A percentile compares a stretch with the other conserved stretches of the same genome.
These are phyloP conservation scores for Mactromeris polynyma DNA, from an alignment of 2,888 invertebrate species.

Conservation along the genomic window DNA sequence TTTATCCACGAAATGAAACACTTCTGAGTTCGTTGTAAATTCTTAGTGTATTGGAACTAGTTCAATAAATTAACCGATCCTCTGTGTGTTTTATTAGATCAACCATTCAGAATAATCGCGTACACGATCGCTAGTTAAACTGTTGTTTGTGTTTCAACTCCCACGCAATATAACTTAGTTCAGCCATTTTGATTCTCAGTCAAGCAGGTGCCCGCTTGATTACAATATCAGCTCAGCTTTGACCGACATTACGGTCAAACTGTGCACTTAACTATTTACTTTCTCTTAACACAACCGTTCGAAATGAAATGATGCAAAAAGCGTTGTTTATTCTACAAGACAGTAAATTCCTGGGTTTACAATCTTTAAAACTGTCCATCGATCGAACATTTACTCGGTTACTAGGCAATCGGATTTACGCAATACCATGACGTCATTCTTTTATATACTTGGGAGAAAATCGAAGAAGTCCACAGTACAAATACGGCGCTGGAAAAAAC, in stretches of 20 bases:
- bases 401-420: constrained; percentile 66
- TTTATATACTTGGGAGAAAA: constrained; percentile 46
- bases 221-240: not conserved
- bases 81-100: not conserved
- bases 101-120: not conserved
- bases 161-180: constrained; percentile 54
- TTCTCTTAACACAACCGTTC: not conserved
- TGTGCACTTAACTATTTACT: not conserved
- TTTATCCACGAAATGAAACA: not conserved
- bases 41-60: not conserved
- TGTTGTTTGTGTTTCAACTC: constrained; percentile 58
- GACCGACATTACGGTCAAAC: not conserved
- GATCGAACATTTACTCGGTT: constrained; percentile 56
- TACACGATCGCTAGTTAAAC: not conserved
- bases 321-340: not conserved
- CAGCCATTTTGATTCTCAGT: constrained; percentile 64
- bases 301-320: not conserved
- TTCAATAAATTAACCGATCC: constrained; percentile 6
- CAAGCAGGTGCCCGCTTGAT: constrained; percentile 61
- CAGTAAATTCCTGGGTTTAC: constrained; percentile 18
- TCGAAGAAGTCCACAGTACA: constrained; percentile 35
- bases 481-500: constrained; percentile 17
- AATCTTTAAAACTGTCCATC: constrained; percentile 35
- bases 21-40: not conserved
- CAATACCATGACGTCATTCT: constrained; percentile 64